Conservation (phyloP, 2,888 invertebrate genomes). For the Ormyrus nitidulus region DNA sequence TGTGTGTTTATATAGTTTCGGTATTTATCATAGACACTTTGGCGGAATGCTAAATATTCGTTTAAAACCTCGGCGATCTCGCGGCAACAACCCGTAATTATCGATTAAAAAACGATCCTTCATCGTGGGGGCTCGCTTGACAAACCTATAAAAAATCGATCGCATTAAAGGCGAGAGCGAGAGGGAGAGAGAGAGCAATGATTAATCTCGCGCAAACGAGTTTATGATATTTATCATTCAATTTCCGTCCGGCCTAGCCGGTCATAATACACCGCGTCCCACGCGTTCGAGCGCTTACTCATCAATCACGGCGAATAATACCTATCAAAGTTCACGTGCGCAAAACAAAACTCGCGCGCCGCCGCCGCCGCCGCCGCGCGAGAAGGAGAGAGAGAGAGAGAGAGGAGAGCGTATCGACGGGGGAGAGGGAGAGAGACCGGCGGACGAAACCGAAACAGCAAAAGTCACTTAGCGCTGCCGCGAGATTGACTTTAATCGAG, state of each 20-base stretch:
- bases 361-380: slow-evolving; percentile 1
- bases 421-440: not conserved
- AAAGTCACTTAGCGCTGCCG: slow-evolving; percentile 49
- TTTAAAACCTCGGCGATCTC: not conserved
- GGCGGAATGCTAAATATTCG: not conserved
- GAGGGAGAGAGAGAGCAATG: slow-evolving; percentile 19
- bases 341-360: slow-evolving; percentile 27
- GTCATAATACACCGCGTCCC: slow-evolving; percentile 34
- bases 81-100: too few species aligned
- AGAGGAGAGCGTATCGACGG: not conserved
- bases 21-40: not conserved
- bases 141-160: slow-evolving; percentile 20
- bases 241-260: slow-evolving; percentile 25
- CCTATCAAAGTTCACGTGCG: slow-evolving; percentile 47
- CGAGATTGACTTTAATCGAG: slow-evolving; percentile 43
- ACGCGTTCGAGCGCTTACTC: slow-evolving; percentile 37
- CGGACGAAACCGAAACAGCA: slow-evolving; percentile 41
- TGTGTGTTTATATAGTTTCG: slow-evolving; percentile 8
- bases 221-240: slow-evolving; percentile 52
- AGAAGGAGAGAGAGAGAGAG: slow-evolving; percentile 21
- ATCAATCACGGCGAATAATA: slow-evolving; percentile 55
- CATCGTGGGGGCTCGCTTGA: too few species aligned
- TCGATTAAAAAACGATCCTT: too few species aligned
- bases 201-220: slow-evolving; percentile 48
- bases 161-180: slow-evolving; percentile 13